Base-by-base conservation (phyloP, 1,140 invertebrate species). In the Odontomachus brunneus region DNA sequence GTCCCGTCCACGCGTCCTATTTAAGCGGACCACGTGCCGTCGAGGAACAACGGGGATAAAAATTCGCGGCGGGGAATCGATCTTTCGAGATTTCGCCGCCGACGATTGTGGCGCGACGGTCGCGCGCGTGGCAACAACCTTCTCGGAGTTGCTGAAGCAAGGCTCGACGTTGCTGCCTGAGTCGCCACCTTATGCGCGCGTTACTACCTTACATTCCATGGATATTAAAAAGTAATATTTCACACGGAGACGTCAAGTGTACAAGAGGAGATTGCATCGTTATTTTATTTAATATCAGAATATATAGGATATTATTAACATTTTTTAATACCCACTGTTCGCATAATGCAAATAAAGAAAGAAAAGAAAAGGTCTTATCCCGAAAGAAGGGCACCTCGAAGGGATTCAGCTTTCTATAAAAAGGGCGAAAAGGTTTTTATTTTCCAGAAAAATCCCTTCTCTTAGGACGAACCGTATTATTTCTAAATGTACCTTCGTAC, bases 21-120 rank as follows among this genome's bases (percentile, higher is more conserved):
- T 88, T 82, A 88, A 88, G 73, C 82, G 55, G 69, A 86, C 72
- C 84, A 60, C 72, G 84, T 76, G 85, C 14, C 74, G 22, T 55
- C 0, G 15, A n/a, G 62, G 67, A 82, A 67, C 60, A 65, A 38
- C 38, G 15, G 48, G 22, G 48, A 19, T 71, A 53, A 86, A 82
- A 65, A 85, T 63, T 69, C 82, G n/a, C 15, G 17, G 26, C 9
- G 29, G 24, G 51, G 59, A 49, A 78, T 69, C 63, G 63, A 78
- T 69, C 55, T 78, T 78, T 44, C 22, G 5, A 57, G 69, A 78
- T 60, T 62, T 55, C 11, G 33, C 22, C 29, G 15, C 4, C 12
- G 24, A 26, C 53, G 3, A 12, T 24, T 22, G 14, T 53, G 17
- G 17, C 4, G 38, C 17, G 11, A 49, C 14, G 5, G 69, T 3